phyloP scores from a whole-genome alignment of 2,113 vertebrate species.

The Centropus bengalensis region DNA sequence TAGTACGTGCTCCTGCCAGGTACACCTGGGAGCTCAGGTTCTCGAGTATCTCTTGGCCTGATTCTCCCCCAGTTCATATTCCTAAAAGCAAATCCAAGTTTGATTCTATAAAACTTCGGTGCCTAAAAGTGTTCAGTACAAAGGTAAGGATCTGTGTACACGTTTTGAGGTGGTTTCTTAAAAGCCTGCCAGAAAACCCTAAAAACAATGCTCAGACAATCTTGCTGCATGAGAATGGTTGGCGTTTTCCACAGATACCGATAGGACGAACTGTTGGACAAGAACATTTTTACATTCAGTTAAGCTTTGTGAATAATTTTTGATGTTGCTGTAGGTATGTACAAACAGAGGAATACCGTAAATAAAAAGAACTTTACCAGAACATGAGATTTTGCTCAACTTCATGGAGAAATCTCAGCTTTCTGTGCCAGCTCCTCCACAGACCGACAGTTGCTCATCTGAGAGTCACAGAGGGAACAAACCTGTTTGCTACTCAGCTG shows the following conservation, averaged over 20 bases:
- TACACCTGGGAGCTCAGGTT: not conserved
- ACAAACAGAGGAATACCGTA: conserved; percentile 71
- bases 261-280: conserved; percentile 53
- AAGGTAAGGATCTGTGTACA: conserved; percentile 15
- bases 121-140: conserved; percentile 35
- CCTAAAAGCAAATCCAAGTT: conserved; percentile 19
- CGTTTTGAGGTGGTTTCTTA: conserved; percentile 18
- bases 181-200: conserved; percentile 40
- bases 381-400: conserved; percentile 63
- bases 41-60: not conserved
- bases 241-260: conserved; percentile 30
- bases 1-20: not conserved
- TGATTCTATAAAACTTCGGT: not conserved
- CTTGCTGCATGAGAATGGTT: conserved; percentile 49
- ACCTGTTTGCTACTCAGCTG: not conserved
- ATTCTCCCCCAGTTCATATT: not conserved
- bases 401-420: conserved; percentile 55
- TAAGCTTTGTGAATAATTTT: conserved; percentile 74
- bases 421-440: not conserved
- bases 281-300: conserved; percentile 65
- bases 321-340: conserved; percentile 73
- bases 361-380: conserved; percentile 77
- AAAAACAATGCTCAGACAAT: conserved; percentile 78
- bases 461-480: not conserved
- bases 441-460: not conserved